A percentile compares a stretch with the other conserved stretches of the same genome.
Evolutionary conservation across 2,888 invertebrate genomes (phyloP).

Genomic region (Chrysotoxum bicinctum): DNA sequence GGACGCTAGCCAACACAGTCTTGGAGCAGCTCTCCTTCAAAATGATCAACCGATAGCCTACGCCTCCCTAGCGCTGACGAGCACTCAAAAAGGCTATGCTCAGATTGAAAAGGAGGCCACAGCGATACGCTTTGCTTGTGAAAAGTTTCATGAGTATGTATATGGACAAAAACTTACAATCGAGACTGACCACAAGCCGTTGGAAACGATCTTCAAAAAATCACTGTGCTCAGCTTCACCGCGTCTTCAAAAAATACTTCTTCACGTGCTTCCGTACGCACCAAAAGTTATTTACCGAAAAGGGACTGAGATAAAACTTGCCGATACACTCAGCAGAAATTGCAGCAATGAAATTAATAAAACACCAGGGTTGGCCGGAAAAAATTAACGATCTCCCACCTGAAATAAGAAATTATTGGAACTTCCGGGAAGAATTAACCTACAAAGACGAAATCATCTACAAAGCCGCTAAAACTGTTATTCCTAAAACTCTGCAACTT

Average conservation of each 20-base stretch:
- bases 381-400: slow-evolving; percentile 31
- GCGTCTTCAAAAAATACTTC: slow-evolving; percentile 75
- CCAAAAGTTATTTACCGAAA: slow-evolving; percentile 73
- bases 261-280: slow-evolving; percentile 73
- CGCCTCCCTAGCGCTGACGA: slow-evolving; percentile 75
- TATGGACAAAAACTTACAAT: slow-evolving; percentile 58
- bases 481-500: slow-evolving; percentile 51
- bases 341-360: slow-evolving; percentile 20
- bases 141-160: slow-evolving; percentile 74
- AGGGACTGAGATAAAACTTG: slow-evolving; percentile 74
- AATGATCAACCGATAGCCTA: slow-evolving; percentile 77
- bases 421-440: slow-evolving; percentile 58
- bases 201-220: slow-evolving; percentile 76
- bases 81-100: slow-evolving; percentile 69
- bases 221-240: slow-evolving; percentile 54
- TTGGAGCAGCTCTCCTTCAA: slow-evolving; percentile 77
- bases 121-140: slow-evolving; percentile 59
- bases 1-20: slow-evolving; percentile 63
- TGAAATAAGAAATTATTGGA: slow-evolving; percentile 52
- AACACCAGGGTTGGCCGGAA: slow-evolving; percentile 46
- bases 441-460: slow-evolving; percentile 39
- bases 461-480: slow-evolving; percentile 56
- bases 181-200: slow-evolving; percentile 75
- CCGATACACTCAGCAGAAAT: slow-evolving; percentile 70
- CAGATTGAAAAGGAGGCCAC: slow-evolving; percentile 64